Percentiles rank a stretch among this genome's conserved stretches.
Evolutionary conservation across 2,797 vertebrate species (phyloP).

Genomic region (Pseudocheirus occidentalis): DNA sequence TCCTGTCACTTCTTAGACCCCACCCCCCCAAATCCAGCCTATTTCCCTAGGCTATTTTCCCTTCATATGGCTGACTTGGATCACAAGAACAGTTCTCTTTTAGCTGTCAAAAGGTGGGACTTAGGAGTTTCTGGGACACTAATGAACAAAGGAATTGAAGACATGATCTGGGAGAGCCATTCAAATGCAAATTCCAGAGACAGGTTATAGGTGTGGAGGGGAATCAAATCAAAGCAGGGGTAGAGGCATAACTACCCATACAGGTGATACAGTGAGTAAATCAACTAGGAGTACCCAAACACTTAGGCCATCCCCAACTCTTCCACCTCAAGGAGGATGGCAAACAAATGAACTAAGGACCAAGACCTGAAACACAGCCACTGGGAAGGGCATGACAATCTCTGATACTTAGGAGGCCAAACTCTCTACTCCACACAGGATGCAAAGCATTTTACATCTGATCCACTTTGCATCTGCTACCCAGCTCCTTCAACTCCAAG

Average conservation of each 20-base stretch:
- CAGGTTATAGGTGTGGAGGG: not conserved
- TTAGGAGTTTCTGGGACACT: not conserved
- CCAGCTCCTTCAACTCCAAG: not conserved
- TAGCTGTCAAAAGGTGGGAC: not conserved
- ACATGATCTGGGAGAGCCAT: not conserved
- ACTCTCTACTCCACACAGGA: not conserved
- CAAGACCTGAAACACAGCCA: not conserved
- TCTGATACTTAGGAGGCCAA: not conserved
- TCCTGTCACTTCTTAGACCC: not conserved
- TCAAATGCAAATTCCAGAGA: not conserved
- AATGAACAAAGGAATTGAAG: not conserved
- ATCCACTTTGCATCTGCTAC: not conserved
- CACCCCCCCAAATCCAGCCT: not conserved
- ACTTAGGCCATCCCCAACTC: not conserved
- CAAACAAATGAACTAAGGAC: not conserved
- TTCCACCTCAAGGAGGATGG: not conserved
- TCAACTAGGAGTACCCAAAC: not conserved
- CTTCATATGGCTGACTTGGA: not conserved
- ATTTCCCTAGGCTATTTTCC: not conserved
- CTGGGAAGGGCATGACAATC: not conserved
- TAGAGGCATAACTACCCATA: not conserved
- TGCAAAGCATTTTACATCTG: not conserved
- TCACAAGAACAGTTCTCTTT: not conserved
- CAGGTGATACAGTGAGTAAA: not conserved
- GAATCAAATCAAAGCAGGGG: not conserved